Base-by-base conservation (phyloP, 2,888 invertebrate species). In the Drosophila sordidula region DNA sequence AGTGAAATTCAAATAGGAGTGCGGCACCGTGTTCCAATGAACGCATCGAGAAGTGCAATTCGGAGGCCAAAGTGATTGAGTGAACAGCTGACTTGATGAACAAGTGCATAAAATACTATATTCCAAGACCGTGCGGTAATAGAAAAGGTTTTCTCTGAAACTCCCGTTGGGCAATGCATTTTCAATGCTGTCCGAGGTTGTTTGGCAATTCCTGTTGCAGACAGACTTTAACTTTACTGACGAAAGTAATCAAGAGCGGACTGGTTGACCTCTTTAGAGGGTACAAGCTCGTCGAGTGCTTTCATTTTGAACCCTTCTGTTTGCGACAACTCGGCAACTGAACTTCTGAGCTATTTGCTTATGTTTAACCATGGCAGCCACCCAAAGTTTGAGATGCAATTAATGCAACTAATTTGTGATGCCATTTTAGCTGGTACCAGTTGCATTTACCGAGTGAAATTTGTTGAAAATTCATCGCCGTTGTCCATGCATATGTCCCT, bases 1-100 rank as follows among this genome's bases (percentile, higher is more conserved):
- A 77, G 77, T 67, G 61, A 55, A 67, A 58, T 58, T 47, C 61
- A 76, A 66, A 76, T 58, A n/a, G 56, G 56, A 70, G 56, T 58
- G 39, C 47, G 59, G 34, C 47, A 68, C 29, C 34, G 59, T 57
- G 59, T 59, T 52, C 62, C 45, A 77, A 67, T 69, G 78, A 75
- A 78, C 64, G 68, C 74, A 55, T 25, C 49, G 52, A 45, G 41
- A 59, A 61, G 75, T 68, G 59, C 62, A 46, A 11, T 36, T 32
- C 16, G 50, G 38, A 46, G 55, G 47, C 29, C 46, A 45, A 75
- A 70, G 34, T 54, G 76, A 75, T 70, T 57, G 59, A 57, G 18
- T 38, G 56, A 51, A 65, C 65, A 57, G 61, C 54, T 61, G 66
- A 54, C 76, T 58, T 67, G 74, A 36, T 47, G 57, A 26, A 59